Evolutionary conservation across 2,888 invertebrate species (phyloP).

Genomic region (Cheilosia urbana): DNA sequence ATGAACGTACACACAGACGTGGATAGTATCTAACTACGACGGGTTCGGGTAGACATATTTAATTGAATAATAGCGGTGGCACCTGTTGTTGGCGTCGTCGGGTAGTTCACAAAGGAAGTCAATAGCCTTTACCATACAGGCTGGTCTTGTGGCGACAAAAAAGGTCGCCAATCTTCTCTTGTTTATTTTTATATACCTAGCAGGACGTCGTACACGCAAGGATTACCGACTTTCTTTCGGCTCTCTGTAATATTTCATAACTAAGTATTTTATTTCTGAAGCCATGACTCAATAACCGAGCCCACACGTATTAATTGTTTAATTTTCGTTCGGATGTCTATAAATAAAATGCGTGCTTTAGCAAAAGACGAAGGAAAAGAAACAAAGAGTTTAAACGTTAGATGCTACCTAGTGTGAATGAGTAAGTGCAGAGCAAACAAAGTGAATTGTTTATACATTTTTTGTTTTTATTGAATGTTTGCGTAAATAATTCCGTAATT

Average conservation of each 20-base stretch:
- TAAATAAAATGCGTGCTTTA: slow-evolving; percentile 57
- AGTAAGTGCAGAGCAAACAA: slow-evolving; percentile 51
- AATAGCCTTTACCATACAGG: background rate
- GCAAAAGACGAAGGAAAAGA: slow-evolving; percentile 12
- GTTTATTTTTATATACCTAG: background rate
- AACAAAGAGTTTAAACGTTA: slow-evolving; percentile 19
- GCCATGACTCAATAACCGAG: slow-evolving; percentile 51
- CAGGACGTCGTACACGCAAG: slow-evolving; percentile 17
- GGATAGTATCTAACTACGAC: slow-evolving; percentile 22
- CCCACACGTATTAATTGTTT: slow-evolving; percentile 34
- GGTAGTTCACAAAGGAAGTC: slow-evolving; percentile 41
- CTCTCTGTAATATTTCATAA: slow-evolving; percentile 15
- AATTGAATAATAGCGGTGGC: slow-evolving; percentile 34
- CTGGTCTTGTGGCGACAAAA: background rate
- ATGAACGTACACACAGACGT: slow-evolving; percentile 39
- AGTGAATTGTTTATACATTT: slow-evolving; percentile 45
- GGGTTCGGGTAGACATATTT: slow-evolving; percentile 17
- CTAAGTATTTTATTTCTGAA: slow-evolving; percentile 22
- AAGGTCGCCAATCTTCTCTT: background rate
- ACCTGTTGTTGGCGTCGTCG: slow-evolving; percentile 58
- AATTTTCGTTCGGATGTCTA: slow-evolving; percentile 43
- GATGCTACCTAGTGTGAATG: slow-evolving; percentile 29
- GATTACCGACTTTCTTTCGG: background rate
- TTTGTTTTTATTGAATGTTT: slow-evolving; percentile 55
- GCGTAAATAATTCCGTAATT: slow-evolving; percentile 39